Percentiles rank a stretch among this genome's conserved stretches.
Evolutionary conservation across 2,113 vertebrate genomes (phyloP).

Genomic region (Maccullochella peelii): DNA sequence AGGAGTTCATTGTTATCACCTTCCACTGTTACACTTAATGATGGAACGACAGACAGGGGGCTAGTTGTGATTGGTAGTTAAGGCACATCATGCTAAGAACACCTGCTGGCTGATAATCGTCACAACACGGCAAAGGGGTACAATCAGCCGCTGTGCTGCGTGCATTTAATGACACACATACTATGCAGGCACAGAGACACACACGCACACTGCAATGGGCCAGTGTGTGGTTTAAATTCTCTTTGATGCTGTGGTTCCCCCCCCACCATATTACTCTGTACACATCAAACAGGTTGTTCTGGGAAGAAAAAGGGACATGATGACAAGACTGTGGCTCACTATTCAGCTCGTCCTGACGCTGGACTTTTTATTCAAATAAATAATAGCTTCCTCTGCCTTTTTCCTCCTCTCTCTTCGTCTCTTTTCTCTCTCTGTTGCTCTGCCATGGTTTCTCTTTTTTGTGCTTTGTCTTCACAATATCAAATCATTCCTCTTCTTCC

Average conservation of each 20-base stretch:
- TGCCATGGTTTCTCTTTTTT: conserved; percentile 17
- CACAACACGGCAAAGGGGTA: conserved; percentile 39
- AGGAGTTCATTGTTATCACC: conserved; percentile 50
- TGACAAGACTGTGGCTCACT: conserved; percentile 64
- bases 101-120: conserved; percentile 71
- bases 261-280: conserved; percentile 68
- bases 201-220: conserved; percentile 58
- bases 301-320: conserved; percentile 64
- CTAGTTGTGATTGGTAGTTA: conserved; percentile 63
- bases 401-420: conserved; percentile 13
- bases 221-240: conserved; percentile 71
- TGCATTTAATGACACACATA: conserved; percentile 14
- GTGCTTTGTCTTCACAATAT: conserved; percentile 38
- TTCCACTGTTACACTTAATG: conserved; percentile 57
- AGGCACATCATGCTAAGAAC: conserved; percentile 46
- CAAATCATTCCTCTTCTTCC: conserved; percentile 32
- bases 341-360: conserved; percentile 57
- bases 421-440: conserved; percentile 39
- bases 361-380: conserved; percentile 61
- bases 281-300: conserved; percentile 77
- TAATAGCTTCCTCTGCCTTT: conserved; percentile 48
- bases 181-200: conserved; percentile 18
- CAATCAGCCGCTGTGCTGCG: conserved; percentile 29
- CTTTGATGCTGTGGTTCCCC: conserved; percentile 73
- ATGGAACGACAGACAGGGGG: conserved; percentile 46